A percentile compares a stretch with the other conserved stretches of the same genome.
Evolutionary conservation across 2,113 vertebrate species (phyloP).

Genomic region (Gobius niger): DNA sequence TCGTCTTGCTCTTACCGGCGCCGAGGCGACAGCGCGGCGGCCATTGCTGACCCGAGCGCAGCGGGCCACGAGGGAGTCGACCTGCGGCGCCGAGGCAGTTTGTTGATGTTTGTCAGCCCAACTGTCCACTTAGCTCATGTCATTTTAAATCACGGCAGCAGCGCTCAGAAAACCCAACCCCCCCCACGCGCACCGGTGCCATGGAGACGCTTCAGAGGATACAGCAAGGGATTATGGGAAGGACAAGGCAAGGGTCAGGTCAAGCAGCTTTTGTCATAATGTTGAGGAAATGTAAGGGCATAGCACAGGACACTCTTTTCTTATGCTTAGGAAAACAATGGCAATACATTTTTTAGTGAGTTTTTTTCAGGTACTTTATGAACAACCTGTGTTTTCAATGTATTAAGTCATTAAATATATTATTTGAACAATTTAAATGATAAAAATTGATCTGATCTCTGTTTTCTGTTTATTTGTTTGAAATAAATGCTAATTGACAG

Average conservation of each 20-base stretch:
- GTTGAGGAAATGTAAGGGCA: not conserved
- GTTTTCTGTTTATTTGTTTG: too few relatives aligned
- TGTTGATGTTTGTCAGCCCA: slow-evolving; percentile 49
- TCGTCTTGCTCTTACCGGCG: slow-evolving; percentile 10
- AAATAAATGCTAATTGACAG: too few relatives aligned
- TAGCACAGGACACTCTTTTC: too few relatives aligned
- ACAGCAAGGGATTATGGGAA: not conserved
- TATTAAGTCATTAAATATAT: too few relatives aligned
- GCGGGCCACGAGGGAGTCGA: slow-evolving; percentile 23
- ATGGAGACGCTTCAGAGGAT: not conserved
- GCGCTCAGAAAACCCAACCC: slow-evolving; percentile 7
- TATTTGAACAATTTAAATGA: too few relatives aligned
- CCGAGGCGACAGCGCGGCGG: slow-evolving; percentile 25
- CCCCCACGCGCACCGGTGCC: not conserved
- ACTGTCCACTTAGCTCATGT: slow-evolving; percentile 61
- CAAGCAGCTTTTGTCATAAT: not conserved
- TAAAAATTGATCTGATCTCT: too few relatives aligned
- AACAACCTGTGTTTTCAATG: too few relatives aligned
- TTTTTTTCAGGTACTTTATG: too few relatives aligned
- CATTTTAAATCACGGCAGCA: slow-evolving; percentile 42
- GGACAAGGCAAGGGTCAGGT: not conserved
- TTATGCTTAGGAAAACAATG: too few relatives aligned
- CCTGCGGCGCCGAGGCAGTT: slow-evolving; percentile 7
- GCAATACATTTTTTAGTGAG: too few relatives aligned
- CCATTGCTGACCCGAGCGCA: slow-evolving; percentile 38